Evolutionary conservation across 2,888 invertebrate species (phyloP), one percentile per base, ranked within the genome.

Genomic region (Cylloceria caligata): DNA sequence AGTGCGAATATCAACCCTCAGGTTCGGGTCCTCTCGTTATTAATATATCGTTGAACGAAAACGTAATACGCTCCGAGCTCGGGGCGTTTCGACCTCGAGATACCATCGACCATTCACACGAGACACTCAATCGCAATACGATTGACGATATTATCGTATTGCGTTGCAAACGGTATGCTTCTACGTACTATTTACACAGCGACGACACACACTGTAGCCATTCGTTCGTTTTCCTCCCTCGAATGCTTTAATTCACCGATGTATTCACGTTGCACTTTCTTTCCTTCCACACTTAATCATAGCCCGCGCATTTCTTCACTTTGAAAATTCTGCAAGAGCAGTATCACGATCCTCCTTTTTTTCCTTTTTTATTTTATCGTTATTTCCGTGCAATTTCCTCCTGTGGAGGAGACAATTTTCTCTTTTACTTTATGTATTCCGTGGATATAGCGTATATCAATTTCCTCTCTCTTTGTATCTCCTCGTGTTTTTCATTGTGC

Each of bases 1-100:
- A 65, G 52, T 55, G 42, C 16, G 27, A 9, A 64, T n/a, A 16
- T 57, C 49, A 67, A 67, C 55, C 69, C 69, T 65, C 74, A 42
- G 64, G 27, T 71, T 71, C 57, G 36, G 55, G 71, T 71, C 36
- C 21, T 21, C 55, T 67, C 45, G 49, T 21, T 49, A 39, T 57
- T 42, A 45, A 34, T 67, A n/a, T n/a, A 36, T 21, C 67, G 55
- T 24, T 45, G 52, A 24, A 64, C 62, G 19, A 11, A 36, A 49
- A 30, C 27, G 47, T 24, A 27, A 69, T 27, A 27, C 13, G 21
- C 27, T 57, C 71, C 4, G 9, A 5, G 57, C 42, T 64, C 60
- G 60, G 55, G 30, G 6, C 11, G 64, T 55, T 55, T 42, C 49
- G 16, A 67, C 67, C 27, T 47, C 21, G 67, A 49, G 27, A 47